Conservation (phyloP, 2,888 invertebrate genomes). For the Euspilapteryx auroguttella region DNA sequence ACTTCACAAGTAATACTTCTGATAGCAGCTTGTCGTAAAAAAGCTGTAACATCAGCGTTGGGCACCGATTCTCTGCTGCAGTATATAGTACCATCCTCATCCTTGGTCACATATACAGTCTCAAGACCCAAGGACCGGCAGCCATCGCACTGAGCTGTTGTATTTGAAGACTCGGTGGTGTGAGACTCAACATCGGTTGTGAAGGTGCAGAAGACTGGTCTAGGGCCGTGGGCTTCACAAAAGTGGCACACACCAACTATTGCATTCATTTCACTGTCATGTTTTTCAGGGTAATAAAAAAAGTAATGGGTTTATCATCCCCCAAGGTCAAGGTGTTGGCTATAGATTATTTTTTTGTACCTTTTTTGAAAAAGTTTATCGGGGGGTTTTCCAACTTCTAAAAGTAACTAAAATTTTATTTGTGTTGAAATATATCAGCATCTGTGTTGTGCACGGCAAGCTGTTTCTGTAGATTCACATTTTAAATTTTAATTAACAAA, state of each 20-base stretch:
- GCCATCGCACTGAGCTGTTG: conserved; percentile 56
- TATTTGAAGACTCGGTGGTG: conserved; percentile 35
- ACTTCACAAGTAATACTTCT: conserved; percentile 93
- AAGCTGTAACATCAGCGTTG: conserved; percentile 69
- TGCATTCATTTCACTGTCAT: conserved; percentile 91
- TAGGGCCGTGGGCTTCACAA: conserved; percentile 93
- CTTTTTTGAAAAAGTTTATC: no score
- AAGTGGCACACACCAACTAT: conserved; percentile 90
- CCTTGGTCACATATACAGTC: conserved; percentile 67
- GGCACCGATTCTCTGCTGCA: conserved; percentile 78
- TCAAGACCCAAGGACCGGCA: conserved; percentile 67
- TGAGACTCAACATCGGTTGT: conserved; percentile 62
- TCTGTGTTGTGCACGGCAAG: no score
- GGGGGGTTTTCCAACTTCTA: no score
- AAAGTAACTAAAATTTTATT: no score
- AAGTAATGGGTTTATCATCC: no score
- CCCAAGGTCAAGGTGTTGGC: no score
- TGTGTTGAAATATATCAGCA: no score
- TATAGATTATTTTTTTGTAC: no score
- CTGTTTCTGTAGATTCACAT: no score
- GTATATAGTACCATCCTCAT: conserved; percentile 68
- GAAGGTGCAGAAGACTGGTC: conserved; percentile 87
- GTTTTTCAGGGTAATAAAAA: no score
- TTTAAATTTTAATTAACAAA: no score
- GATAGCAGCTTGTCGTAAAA: conserved; percentile 77